Base-by-base conservation (phyloP, 2,113 vertebrate species). In the Xiphias gladius region DNA sequence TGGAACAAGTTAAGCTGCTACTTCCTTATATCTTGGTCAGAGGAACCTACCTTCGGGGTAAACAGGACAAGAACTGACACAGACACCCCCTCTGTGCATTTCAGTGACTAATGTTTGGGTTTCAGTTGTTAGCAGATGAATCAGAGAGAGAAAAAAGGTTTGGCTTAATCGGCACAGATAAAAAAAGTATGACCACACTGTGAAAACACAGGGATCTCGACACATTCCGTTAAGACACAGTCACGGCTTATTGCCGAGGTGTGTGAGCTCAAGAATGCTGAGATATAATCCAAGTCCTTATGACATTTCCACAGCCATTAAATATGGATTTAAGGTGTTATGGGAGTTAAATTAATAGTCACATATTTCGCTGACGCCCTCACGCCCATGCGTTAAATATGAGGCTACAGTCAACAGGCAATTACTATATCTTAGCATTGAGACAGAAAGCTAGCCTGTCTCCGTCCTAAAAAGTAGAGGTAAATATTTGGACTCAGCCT, bases 31-130 rank as follows among this genome's bases (percentile, higher is more conserved):
- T 80, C 39, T 67, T 54, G 52, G 37, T 65, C 55, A 43, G 35
- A 69, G 11, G 28, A 88, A 74, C 67, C 61, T 41, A 30, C 32
- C 69, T 74, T 3, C 75, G 65, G 76, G 67, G 70, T 61, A 86
- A 91, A 89, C 76, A 87, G 55, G 14, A 1, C 16, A 13, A 46
- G 68, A 81, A 70, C 57, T 32, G 64, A 22, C 66, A 74, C 68
- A 10, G 59, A 64, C 80, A 32, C 41, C 83, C 52, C 68, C 75
- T 66, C 46, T 59, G 54, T 62, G 41, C 66, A 20, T 65, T 61
- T 75, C 43, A 54, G 57, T 89, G 88, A 85, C 81, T 90, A 82
- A 83, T 86, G 62, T 87, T 83, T 76, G 76, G 61, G 24, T 89
- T 81, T 91, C 82, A 71, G 77, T 66, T 43, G 64, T 55, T 39